Percentiles rank a stretch among this genome's conserved stretches.
Evolutionary conservation across 2,888 invertebrate genomes (phyloP).

Genomic region (Rhagonycha lutea): DNA sequence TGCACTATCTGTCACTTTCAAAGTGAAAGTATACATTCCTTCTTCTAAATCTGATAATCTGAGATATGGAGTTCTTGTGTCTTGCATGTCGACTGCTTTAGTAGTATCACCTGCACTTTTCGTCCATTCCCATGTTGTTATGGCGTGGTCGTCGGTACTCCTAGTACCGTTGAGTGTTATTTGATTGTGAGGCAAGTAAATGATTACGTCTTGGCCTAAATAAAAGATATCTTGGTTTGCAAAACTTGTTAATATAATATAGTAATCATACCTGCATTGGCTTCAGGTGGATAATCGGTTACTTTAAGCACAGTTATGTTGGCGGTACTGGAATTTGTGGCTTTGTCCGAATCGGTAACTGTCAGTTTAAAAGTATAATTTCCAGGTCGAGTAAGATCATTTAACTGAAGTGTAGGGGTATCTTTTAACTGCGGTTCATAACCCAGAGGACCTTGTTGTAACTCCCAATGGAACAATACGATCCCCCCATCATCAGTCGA

Average conservation of each 20-base stretch:
- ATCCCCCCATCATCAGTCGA: slow-evolving; percentile 79
- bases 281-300: slow-evolving; percentile 93
- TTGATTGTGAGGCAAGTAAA: slow-evolving; percentile 84
- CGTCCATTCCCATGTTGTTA: slow-evolving; percentile 94
- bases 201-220: slow-evolving; percentile 81
- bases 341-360: slow-evolving; percentile 89
- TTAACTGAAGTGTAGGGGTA: slow-evolving; percentile 80
- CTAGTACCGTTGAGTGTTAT: slow-evolving; percentile 80
- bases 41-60: slow-evolving; percentile 86
- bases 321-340: slow-evolving; percentile 82
- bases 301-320: slow-evolving; percentile 89
- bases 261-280: slow-evolving; percentile 74
- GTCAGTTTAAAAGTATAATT: slow-evolving; percentile 90
- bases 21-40: slow-evolving; percentile 90
- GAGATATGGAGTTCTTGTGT: slow-evolving; percentile 87
- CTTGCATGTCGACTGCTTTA: slow-evolving; percentile 95
- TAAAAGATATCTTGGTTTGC: slow-evolving; percentile 7
- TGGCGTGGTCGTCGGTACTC: slow-evolving; percentile 92
- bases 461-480: slow-evolving; percentile 89
- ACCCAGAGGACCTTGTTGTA: slow-evolving; percentile 84
- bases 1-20: slow-evolving; percentile 91
- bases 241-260: background rate
- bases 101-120: slow-evolving; percentile 85
- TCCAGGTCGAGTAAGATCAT: slow-evolving; percentile 83
- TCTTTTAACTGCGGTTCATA: slow-evolving; percentile 81